Evolutionary conservation across 2,888 invertebrate genomes (phyloP).

Genomic region (Apodemia hepburni): DNA sequence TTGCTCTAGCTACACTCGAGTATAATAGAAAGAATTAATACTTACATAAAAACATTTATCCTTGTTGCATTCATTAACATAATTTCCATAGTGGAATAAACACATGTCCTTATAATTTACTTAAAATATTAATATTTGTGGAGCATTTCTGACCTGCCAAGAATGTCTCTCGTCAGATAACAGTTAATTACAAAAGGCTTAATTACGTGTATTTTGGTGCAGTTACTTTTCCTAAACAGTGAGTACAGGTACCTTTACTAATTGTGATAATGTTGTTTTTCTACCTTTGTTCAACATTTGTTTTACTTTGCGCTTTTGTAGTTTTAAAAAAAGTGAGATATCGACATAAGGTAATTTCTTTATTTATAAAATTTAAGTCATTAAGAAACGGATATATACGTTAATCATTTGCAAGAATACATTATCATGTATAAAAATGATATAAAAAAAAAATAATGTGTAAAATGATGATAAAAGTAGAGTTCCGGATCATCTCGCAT

Average conservation of each 20-base stretch:
- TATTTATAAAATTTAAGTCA: not conserved
- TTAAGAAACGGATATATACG: too few species aligned
- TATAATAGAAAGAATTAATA: too few species aligned
- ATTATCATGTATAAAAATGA: too few species aligned
- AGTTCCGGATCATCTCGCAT: too few species aligned
- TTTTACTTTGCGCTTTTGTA: constrained; percentile 46
- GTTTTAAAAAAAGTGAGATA: constrained; percentile 48
- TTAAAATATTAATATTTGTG: constrained; percentile 6
- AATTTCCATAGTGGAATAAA: not conserved
- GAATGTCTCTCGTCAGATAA: constrained; percentile 22
- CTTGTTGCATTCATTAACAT: not conserved
- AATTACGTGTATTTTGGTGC: constrained; percentile 29
- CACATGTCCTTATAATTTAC: not conserved
- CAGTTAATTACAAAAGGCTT: constrained; percentile 25
- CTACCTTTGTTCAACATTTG: constrained; percentile 51
- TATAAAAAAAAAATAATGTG: too few species aligned
- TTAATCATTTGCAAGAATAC: too few species aligned
- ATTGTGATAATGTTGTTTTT: constrained; percentile 48
- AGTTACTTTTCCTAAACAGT: constrained; percentile 34
- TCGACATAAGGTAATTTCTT: constrained; percentile 41
- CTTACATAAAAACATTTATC: not conserved
- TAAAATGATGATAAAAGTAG: too few species aligned
- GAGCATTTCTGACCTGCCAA: constrained; percentile 10
- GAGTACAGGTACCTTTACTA: constrained; percentile 33
- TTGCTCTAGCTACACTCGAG: too few species aligned